A percentile compares a stretch with the other conserved stretches of the same genome.
Conservation (phyloP, 2,797 vertebrate species). For the Aeoliscus strigatus region DNA sequence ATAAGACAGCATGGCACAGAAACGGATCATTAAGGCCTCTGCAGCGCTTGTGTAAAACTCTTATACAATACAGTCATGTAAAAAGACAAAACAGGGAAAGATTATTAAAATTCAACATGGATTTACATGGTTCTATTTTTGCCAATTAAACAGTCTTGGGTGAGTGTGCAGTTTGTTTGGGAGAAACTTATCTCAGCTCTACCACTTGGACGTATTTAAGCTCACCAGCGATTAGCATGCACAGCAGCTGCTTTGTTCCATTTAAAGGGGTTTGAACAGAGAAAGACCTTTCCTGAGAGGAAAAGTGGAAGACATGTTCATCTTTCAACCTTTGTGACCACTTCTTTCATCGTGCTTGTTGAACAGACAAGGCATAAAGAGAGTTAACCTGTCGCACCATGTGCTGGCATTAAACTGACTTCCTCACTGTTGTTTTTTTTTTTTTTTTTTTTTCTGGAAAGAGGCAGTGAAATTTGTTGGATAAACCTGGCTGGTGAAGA, state of each 20-base stretch:
- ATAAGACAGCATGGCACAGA: constrained; percentile 44
- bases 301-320: constrained; percentile 27
- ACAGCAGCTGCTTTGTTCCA: constrained; percentile 38
- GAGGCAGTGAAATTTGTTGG: constrained; percentile 13
- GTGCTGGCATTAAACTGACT: too few relatives aligned
- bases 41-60: constrained; percentile 44
- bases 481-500: constrained; percentile 2
- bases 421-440: too few relatives aligned
- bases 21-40: constrained; percentile 58
- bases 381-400: too few relatives aligned
- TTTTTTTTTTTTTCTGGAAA: constrained; percentile 25
- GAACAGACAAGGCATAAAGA: too few relatives aligned
- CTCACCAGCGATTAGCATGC: constrained; percentile 30
- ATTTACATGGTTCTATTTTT: constrained; percentile 51
- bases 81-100: constrained; percentile 43
- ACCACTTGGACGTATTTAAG: constrained; percentile 23
- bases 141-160: constrained; percentile 43
- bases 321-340: constrained; percentile 41
- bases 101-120: constrained; percentile 45
- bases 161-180: constrained; percentile 36
- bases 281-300: constrained; percentile 58
- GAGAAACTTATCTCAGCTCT: constrained; percentile 36
- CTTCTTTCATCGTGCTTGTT: too few relatives aligned
- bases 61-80: constrained; percentile 50
- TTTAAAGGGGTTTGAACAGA: constrained; percentile 70